A percentile compares a stretch with the other conserved stretches of the same genome.
Conservation (phyloP, 92 coral and sea anemone genomes). For the Pocillopora meandrina region DNA sequence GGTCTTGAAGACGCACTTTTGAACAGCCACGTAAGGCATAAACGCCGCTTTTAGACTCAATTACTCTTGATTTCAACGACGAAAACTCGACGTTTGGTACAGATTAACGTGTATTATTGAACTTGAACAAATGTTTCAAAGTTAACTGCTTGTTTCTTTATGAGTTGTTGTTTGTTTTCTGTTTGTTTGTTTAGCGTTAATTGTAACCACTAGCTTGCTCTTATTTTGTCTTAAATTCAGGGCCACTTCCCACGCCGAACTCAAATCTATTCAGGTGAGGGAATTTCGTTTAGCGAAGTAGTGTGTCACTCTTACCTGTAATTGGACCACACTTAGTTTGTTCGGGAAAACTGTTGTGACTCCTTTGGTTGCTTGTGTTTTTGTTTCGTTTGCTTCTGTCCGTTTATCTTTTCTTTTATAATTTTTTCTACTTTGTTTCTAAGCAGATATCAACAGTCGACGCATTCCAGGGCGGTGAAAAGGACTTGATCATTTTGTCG, state of each 20-base stretch:
- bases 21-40: too few species aligned
- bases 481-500: slow-evolving; percentile 87
- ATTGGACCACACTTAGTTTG: too few species aligned
- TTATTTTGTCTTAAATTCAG: slow-evolving; percentile 34
- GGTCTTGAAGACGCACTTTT: too few species aligned
- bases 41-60: too few species aligned
- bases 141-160: too few species aligned
- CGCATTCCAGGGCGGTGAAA: slow-evolving; percentile 98
- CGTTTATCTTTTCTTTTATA: neutral
- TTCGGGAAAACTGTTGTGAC: neutral
- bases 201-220: neutral
- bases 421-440: neutral
- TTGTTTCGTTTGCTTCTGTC: neutral
- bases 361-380: neutral
- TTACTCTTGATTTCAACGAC: too few species aligned
- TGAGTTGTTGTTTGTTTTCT: neutral
- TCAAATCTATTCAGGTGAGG: slow-evolving; percentile 90
- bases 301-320: neutral
- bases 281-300: neutral
- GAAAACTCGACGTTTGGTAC: too few species aligned
- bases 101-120: too few species aligned
- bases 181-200: neutral
- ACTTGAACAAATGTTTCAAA: too few species aligned
- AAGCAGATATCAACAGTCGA: slow-evolving; percentile 94
- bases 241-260: slow-evolving; percentile 68